phyloP scores from a whole-genome alignment of 1,140 invertebrate genomes.

The Linepithema humile region DNA sequence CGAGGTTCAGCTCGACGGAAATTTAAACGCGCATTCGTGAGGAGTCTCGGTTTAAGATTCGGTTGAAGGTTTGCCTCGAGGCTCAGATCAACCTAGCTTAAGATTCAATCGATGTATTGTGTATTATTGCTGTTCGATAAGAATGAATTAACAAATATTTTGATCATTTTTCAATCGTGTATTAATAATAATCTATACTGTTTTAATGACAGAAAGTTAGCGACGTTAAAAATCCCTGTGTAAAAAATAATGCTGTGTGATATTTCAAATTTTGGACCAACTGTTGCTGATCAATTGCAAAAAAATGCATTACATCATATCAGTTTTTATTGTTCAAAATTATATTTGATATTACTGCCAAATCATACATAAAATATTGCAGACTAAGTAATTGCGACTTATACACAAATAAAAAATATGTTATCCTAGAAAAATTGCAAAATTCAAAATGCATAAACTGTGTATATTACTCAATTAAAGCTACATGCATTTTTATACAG shows the following conservation, averaged over 20 bases:
- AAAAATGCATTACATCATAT: neutral
- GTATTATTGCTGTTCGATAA: neutral
- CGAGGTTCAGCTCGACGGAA: no score
- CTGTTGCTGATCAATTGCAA: neutral
- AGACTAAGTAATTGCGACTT: neutral
- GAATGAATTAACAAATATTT: neutral
- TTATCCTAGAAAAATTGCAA: neutral
- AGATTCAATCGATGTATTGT: neutral
- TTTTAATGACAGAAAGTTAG: neutral
- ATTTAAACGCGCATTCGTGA: no score
- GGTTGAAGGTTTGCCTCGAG: no score
- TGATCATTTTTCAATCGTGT: neutral
- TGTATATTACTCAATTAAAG: neutral
- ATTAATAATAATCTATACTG: neutral
- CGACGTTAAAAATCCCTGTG: neutral
- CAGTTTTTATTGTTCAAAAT: neutral
- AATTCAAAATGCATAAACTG: neutral
- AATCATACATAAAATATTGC: neutral
- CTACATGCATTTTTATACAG: neutral
- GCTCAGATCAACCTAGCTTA: no score
- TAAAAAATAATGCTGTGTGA: neutral
- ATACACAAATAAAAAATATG: neutral
- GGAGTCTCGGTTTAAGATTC: no score
- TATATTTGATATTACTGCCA: neutral
- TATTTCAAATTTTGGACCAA: neutral